phyloP scores from a whole-genome alignment of 1,140 invertebrate species.

The Megathymus violae region DNA sequence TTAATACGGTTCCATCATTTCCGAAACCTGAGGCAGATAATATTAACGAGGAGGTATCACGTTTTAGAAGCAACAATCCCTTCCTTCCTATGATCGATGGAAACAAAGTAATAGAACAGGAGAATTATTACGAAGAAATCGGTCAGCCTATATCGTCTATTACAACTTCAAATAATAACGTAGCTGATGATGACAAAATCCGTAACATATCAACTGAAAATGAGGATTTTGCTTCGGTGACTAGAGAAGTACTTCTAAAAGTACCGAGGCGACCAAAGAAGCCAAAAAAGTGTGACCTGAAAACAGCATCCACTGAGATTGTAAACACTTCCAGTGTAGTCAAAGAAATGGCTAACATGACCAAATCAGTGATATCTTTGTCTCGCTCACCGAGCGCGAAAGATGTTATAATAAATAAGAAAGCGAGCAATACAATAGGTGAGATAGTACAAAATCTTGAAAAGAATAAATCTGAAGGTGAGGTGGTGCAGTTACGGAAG shows the following conservation, averaged over 20 bases:
- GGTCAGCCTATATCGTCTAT: slow-evolving; percentile 52
- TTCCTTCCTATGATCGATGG: slow-evolving; percentile 37
- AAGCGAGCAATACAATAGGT: slow-evolving; percentile 43
- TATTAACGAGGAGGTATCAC: slow-evolving; percentile 35
- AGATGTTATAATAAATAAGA: slow-evolving; percentile 43
- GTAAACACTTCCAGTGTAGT: slow-evolving; percentile 34
- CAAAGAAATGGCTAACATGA: slow-evolving; percentile 58
- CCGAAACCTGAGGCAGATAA: slow-evolving; percentile 36
- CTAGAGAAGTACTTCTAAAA: slow-evolving; percentile 66
- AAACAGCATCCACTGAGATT: slow-evolving; percentile 15
- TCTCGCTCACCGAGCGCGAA: slow-evolving; percentile 69
- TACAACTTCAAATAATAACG: slow-evolving; percentile 48
- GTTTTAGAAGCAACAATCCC: slow-evolving; percentile 40
- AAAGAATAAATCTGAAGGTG: slow-evolving; percentile 43
- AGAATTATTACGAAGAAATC: slow-evolving; percentile 78
- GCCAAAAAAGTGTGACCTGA: slow-evolving; percentile 52
- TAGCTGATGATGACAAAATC: slow-evolving; percentile 74
- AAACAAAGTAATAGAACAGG: slow-evolving; percentile 55
- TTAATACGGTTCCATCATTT: slow-evolving; percentile 54
- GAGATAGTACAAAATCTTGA: slow-evolving; percentile 59
- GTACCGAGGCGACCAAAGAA: slow-evolving; percentile 67
- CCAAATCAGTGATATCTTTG: slow-evolving; percentile 67
- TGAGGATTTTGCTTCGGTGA: slow-evolving; percentile 56
- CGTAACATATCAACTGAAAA: slow-evolving; percentile 45
- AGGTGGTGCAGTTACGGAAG: slow-evolving; percentile 51